A percentile compares a stretch with the other conserved stretches of the same genome.
Conservation (phyloP, 2,888 invertebrate species). For the Rhamphomyia laevipes region DNA sequence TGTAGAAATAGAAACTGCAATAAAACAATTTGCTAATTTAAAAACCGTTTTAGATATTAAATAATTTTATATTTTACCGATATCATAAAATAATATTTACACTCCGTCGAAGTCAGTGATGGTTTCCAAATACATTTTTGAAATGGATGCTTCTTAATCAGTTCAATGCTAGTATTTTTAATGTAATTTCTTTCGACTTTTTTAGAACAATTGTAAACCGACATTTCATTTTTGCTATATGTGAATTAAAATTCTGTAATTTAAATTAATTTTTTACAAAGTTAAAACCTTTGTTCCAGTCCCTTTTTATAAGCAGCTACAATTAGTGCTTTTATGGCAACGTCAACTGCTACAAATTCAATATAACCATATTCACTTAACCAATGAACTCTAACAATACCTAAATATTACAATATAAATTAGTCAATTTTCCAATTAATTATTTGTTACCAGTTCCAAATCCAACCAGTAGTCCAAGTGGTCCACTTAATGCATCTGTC, state of each 20-base stretch:
- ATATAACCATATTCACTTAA: constrained; percentile 46
- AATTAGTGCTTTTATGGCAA: constrained; percentile 60
- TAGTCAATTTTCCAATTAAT: no score
- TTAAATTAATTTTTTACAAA: background rate
- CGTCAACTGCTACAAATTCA: constrained; percentile 75
- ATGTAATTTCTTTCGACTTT: no score
- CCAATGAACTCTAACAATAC: constrained; percentile 58
- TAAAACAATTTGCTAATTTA: no score
- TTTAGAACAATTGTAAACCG: background rate
- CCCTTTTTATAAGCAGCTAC: constrained; percentile 57
- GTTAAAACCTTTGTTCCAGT: constrained; percentile 18
- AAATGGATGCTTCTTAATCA: no score
- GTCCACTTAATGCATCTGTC: constrained; percentile 89
- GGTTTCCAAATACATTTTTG: no score
- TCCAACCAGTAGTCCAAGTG: constrained; percentile 54
- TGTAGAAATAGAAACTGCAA: no score
- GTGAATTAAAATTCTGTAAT: background rate
- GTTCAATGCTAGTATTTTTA: no score
- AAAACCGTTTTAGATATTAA: no score
- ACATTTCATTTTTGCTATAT: background rate
- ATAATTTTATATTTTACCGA: no score
- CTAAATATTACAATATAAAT: constrained; percentile 22
- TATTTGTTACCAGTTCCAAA: constrained; percentile 53
- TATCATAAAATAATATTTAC: no score
- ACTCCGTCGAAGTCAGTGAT: no score